Evolutionary conservation across 2,797 vertebrate species (phyloP), one percentile per base, ranked within the genome.

Genomic region (Odontamblyopus lacepedii): DNA sequence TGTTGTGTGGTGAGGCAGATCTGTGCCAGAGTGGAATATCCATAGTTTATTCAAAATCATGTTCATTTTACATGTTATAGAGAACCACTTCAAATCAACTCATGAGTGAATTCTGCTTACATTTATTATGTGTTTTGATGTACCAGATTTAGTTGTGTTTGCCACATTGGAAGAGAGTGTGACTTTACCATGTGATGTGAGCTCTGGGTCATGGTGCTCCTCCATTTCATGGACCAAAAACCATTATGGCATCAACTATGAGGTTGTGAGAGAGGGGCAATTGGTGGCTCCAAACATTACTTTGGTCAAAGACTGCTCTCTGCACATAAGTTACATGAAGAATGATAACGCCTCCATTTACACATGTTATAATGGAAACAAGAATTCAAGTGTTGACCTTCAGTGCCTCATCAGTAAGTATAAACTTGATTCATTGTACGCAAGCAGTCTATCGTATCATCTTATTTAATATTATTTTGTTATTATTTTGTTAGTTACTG

Each of bases 271-370:
- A 11, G 75, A 51, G 48, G 91, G 89, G 65, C 41, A 1, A 32
- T 51, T 80, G 35, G 68, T 9, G 6, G 38, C 5, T 16, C 29
- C 53, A 55, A 44, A 60, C 4, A 1, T 80, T 0, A n/a, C 0
- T 5, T 48, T 92, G 60, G 71, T 56, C 1, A 57, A 19, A 19
- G 74, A 87, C 80, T 92, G 92, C 69, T 90, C 88, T 26, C 81
- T 93, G 71, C 8, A 70, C 29, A 88, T 92, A 0, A 5, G 71
- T 50, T 55, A 69, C 19, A 66, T 88, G 35, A 16, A 1, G 0
- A 48, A 18, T 0, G 0, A 48, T 0, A 83, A 89, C 61, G 86
- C 87, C 11, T 73, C 13, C 1, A 1, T 30, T 41, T 91, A 92
- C 74, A 69, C n/a, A 0, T 91, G 90, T 76, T 1, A 70, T 8